A percentile compares a stretch with the other conserved stretches of the same genome.
Conservation (phyloP, 2,888 invertebrate genomes). For the Lepidocyrtinus sp. region DNA sequence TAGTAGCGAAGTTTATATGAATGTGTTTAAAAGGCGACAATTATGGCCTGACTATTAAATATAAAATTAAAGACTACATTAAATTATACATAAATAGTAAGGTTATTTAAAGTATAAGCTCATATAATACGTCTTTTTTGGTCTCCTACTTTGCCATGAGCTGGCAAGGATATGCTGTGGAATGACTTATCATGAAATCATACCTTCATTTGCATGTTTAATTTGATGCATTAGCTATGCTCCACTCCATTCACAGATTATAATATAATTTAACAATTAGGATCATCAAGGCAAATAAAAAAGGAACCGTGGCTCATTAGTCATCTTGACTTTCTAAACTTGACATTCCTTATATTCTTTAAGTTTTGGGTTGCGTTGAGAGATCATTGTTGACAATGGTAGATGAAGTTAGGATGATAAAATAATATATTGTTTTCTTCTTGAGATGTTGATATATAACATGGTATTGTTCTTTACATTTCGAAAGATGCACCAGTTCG, state of each 20-base stretch:
- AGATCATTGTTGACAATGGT: too few species aligned
- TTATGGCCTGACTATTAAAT: too few species aligned
- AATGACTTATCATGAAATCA: not conserved
- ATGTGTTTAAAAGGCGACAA: too few species aligned
- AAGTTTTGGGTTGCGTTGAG: not conserved
- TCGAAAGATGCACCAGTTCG: constrained; percentile 27
- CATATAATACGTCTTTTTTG: too few species aligned
- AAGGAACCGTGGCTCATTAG: constrained; percentile 65
- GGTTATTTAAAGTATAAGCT: too few species aligned
- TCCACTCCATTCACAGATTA: constrained; percentile 1
- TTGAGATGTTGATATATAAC: constrained; percentile 11
- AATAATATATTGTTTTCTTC: constrained; percentile 9
- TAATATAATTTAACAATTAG: constrained; percentile 67
- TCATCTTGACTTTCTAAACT: constrained; percentile 58
- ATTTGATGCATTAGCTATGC: not conserved
- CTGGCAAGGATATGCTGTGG: too few species aligned
- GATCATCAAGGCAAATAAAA: constrained; percentile 54
- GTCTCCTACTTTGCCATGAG: too few species aligned
- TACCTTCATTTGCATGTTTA: too few species aligned
- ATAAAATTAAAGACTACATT: too few species aligned
- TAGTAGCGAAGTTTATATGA: too few species aligned
- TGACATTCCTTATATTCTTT: constrained; percentile 28
- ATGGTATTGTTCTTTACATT: constrained; percentile 33
- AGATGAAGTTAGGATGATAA: too few species aligned
- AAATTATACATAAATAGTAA: too few species aligned